These are phyloP conservation scores for Tragelaphus strepsiceros DNA, from an alignment of 2,113 vertebrate genomes.

Conservation along the genomic window DNA sequence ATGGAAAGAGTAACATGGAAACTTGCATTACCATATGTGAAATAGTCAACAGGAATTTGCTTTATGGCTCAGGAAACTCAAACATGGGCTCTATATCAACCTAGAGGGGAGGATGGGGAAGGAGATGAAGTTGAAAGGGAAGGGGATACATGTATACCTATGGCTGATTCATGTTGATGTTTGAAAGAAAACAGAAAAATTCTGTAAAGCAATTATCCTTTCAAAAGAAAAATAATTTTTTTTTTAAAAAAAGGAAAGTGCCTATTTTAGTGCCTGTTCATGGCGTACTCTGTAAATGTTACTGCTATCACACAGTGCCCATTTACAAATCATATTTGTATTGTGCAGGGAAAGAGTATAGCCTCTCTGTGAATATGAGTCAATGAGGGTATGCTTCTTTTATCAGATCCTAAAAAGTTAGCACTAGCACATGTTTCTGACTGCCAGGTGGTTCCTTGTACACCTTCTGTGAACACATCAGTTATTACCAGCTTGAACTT, in stretches of 20 bases:
- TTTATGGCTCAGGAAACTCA: background rate
- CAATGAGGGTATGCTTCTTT: background rate
- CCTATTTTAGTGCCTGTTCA: background rate
- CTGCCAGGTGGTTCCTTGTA: conserved; percentile 59
- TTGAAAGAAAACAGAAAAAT: background rate
- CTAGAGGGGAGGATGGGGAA: background rate
- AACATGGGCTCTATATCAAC: background rate
- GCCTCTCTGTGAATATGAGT: background rate
- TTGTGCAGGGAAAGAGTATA: background rate
- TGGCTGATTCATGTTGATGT: background rate
- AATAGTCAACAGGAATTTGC: background rate
- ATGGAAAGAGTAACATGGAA: background rate
- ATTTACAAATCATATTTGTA: background rate
- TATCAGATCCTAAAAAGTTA: conserved; percentile 42
- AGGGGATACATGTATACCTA: background rate
- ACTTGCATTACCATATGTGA: background rate
- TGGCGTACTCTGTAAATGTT: background rate
- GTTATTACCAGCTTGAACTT: conserved; percentile 66
- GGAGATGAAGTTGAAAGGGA: background rate
- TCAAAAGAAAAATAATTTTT: background rate
- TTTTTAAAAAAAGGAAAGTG: background rate
- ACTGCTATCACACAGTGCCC: background rate
- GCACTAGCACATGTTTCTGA: background rate
- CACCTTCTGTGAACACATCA: conserved; percentile 79
- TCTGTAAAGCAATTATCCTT: background rate